These are phyloP conservation scores for Nomada lathburiana DNA, from an alignment of 2,888 invertebrate species.

Conservation along the genomic window DNA sequence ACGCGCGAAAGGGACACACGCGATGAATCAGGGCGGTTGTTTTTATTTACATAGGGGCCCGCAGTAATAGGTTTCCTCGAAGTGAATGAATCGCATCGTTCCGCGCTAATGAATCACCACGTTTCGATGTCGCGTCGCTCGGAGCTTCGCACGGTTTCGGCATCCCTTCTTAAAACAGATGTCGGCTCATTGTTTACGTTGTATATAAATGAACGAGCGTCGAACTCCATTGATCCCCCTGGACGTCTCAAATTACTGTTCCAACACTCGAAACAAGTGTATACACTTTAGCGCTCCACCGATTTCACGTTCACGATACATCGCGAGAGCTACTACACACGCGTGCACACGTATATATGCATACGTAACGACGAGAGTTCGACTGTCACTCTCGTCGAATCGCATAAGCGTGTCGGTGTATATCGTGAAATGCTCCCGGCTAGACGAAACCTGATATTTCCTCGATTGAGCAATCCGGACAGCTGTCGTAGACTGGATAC, in stretches of 20 bases:
- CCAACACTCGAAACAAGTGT: background rate
- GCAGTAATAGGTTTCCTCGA: background rate
- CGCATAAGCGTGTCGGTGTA: conserved; percentile 46
- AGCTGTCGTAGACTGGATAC: conserved; percentile 79
- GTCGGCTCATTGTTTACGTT: too few species aligned
- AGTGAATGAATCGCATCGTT: background rate
- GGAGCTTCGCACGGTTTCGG: too few species aligned
- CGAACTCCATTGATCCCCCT: too few species aligned
- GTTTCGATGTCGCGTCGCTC: background rate
- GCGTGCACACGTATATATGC: background rate
- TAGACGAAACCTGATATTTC: conserved; percentile 79
- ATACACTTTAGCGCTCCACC: background rate
- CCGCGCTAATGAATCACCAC: conserved; percentile 24
- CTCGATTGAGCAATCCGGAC: conserved; percentile 79
- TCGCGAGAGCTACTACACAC: too few species aligned
- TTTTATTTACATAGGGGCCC: background rate
- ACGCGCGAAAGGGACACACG: too few species aligned
- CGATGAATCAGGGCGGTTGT: background rate
- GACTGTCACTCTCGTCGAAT: conserved; percentile 55
- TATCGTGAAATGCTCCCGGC: conserved; percentile 60
- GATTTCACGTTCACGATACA: background rate
- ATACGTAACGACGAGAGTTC: conserved; percentile 49
- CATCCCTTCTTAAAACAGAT: too few species aligned
- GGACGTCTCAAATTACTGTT: background rate
- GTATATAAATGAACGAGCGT: too few species aligned